These are phyloP conservation scores for Crotalus helleri DNA, from an alignment of 2,113 vertebrate genomes.

Conservation along the genomic window DNA sequence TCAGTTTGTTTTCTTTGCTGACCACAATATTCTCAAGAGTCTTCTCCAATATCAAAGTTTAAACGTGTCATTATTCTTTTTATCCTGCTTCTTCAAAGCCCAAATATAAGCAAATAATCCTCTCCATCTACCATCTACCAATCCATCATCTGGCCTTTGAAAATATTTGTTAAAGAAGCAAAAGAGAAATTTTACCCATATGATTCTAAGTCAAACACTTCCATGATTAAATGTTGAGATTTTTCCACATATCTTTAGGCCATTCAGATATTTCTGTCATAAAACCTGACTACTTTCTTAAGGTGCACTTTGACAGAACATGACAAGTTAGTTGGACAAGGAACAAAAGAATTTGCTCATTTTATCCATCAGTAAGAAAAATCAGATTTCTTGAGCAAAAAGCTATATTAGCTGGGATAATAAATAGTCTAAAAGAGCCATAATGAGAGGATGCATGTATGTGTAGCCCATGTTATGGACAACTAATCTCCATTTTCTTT, in stretches of 20 bases:
- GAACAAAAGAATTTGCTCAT: background rate
- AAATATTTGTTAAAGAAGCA: background rate
- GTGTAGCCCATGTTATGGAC: background rate
- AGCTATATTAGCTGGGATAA: background rate
- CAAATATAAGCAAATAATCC: background rate
- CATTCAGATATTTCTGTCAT: background rate
- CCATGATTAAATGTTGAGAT: background rate
- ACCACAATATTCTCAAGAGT: background rate
- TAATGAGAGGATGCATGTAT: background rate
- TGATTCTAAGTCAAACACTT: background rate
- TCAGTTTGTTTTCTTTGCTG: background rate
- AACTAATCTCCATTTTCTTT: background rate
- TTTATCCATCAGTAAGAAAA: background rate
- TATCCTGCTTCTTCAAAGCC: background rate
- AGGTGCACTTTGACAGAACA: background rate
- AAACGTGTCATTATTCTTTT: background rate
- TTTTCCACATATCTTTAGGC: background rate
- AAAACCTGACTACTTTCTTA: background rate
- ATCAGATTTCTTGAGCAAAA: background rate
- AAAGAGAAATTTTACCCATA: background rate
- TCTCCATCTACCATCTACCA: background rate
- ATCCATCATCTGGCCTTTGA: background rate
- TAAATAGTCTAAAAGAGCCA: constrained; percentile 9
- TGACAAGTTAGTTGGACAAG: constrained; percentile 24
- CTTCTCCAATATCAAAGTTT: background rate